Evolutionary conservation across 2,888 invertebrate genomes (phyloP).

Genomic region (Chorisops tibialis): DNA sequence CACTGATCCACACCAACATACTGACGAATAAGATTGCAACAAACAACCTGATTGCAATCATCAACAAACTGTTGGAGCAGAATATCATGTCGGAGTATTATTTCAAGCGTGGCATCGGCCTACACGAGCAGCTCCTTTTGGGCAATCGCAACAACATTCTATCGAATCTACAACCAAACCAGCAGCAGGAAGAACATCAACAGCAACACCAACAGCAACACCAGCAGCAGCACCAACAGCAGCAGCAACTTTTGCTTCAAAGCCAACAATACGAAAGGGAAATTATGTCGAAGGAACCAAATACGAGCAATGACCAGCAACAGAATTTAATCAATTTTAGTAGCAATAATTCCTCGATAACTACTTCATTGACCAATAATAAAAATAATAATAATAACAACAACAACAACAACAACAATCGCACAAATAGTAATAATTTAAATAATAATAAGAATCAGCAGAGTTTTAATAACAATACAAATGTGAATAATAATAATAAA

Average conservation of each 20-base stretch:
- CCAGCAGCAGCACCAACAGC: slow-evolving; percentile 29
- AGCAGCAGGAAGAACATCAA: neutral
- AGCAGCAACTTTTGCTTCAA: slow-evolving; percentile 21
- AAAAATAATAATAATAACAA: neutral
- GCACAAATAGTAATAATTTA: slow-evolving; percentile 39
- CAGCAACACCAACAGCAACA: slow-evolving; percentile 8
- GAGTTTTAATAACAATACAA: neutral
- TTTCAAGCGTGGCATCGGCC: slow-evolving; percentile 37
- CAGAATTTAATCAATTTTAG: too few relatives aligned
- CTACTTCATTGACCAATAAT: too few relatives aligned
- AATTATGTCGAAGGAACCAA: neutral
- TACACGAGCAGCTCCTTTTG: slow-evolving; percentile 31
- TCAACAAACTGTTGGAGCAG: slow-evolving; percentile 39
- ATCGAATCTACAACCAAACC: too few relatives aligned
- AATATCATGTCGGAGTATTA: slow-evolving; percentile 41
- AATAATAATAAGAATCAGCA: slow-evolving; percentile 36
- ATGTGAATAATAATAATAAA: slow-evolving; percentile 5
- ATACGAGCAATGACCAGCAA: too few relatives aligned
- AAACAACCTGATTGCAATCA: slow-evolving; percentile 39
- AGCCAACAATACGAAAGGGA: slow-evolving; percentile 5
- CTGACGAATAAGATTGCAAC: slow-evolving; percentile 40
- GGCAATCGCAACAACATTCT: neutral
- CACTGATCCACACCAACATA: slow-evolving; percentile 39
- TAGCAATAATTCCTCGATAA: too few relatives aligned
- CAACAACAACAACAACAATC: slow-evolving; percentile 4